Conservation (phyloP, 2,113 vertebrate genomes). For the Tinamus guttatus region DNA sequence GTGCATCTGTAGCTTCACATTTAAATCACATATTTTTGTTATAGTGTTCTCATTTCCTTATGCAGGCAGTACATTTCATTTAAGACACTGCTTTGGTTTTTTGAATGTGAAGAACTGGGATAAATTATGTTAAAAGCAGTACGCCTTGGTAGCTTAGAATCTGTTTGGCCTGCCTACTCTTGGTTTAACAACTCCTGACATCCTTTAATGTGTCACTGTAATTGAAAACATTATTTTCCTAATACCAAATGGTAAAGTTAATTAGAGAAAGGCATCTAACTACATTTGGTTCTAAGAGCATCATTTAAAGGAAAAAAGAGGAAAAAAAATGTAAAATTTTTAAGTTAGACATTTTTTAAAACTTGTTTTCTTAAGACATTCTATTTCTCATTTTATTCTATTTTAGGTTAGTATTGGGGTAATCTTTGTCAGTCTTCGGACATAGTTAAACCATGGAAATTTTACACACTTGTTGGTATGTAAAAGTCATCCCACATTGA, state of each 20-base stretch:
- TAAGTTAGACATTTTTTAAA: not conserved
- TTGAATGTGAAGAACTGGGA: not conserved
- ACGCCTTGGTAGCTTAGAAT: not conserved
- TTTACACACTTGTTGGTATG: not conserved
- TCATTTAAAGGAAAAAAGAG: constrained; percentile 17
- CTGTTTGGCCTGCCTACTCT: not conserved
- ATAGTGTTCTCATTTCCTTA: not conserved
- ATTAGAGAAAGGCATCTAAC: not conserved
- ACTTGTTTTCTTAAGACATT: not conserved
- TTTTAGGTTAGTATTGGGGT: not conserved
- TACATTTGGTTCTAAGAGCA: not conserved
- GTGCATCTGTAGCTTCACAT: not conserved
- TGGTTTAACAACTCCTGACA: not conserved
- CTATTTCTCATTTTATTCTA: constrained; percentile 2
- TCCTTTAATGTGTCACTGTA: not conserved
- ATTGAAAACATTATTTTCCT: not conserved
- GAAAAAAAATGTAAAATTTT: constrained; percentile 57
- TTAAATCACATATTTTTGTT: not conserved
- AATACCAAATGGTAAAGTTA: not conserved
- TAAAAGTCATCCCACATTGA: not conserved
- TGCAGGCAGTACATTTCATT: not conserved
- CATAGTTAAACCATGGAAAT: not conserved
- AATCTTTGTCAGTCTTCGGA: not conserved
- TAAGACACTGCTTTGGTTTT: not conserved
- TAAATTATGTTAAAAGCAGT: not conserved